These are phyloP conservation scores for Aplidium turbinatum DNA, from an alignment of 23 tunicate genomes.

Conservation along the genomic window DNA sequence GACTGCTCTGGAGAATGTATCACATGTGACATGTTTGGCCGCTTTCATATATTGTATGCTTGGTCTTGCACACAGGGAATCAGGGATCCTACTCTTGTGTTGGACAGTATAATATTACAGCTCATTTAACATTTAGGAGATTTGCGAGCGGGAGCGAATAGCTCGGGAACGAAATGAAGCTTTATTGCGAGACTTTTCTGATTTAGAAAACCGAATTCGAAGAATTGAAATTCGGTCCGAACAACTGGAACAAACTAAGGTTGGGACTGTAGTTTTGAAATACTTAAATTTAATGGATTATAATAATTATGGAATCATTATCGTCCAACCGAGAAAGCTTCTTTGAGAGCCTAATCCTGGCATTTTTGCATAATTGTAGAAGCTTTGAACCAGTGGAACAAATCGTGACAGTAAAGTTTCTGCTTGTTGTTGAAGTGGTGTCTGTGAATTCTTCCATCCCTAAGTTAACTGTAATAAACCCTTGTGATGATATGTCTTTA, in stretches of 20 bases:
- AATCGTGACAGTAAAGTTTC: neutral
- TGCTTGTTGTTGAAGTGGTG: too few relatives aligned
- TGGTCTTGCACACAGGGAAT: neutral
- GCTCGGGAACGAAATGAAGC: slow-evolving; percentile 63
- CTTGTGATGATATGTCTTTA: too few relatives aligned
- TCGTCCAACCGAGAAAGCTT: too few relatives aligned
- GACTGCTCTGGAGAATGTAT: too few relatives aligned
- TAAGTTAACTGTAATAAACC: too few relatives aligned
- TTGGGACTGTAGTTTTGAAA: neutral
- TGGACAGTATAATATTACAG: neutral
- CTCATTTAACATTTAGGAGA: slow-evolving; percentile 27
- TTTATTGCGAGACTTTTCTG: slow-evolving; percentile 47
- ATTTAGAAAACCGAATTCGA: slow-evolving; percentile 37
- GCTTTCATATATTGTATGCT: neutral
- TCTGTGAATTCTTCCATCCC: too few relatives aligned
- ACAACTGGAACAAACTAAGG: slow-evolving; percentile 43
- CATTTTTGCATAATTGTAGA: too few relatives aligned
- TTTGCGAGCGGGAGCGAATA: slow-evolving; percentile 56
- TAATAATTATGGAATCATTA: too few relatives aligned
- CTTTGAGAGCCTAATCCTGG: too few relatives aligned
- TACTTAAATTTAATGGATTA: too few relatives aligned
- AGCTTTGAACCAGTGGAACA: neutral
- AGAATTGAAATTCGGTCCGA: slow-evolving; percentile 31
- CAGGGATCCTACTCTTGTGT: too few relatives aligned
- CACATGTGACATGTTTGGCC: too few relatives aligned